Base-by-base conservation (phyloP, 30 jellyfish, hydroid and myxozoan genomes). In the Aurelia coerulea region DNA sequence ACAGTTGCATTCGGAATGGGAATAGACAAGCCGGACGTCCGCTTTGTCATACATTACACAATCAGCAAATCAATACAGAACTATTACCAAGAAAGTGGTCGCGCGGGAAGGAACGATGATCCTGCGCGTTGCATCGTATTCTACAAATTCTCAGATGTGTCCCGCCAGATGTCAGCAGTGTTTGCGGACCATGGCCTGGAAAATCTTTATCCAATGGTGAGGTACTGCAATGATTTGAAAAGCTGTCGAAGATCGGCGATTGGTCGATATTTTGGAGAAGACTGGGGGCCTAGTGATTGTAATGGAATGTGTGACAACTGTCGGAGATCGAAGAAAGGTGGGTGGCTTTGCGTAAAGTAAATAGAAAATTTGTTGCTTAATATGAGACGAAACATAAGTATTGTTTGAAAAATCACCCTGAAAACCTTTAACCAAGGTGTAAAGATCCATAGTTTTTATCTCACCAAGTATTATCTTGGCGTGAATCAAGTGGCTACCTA, bases 1-100 rank as follows among this genome's bases (percentile, higher is more conserved):
- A 94, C 99, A 11, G 62, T 86, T 10, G 97, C 97, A 2, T 94
- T 94, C 78, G 99, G 99, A 2, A 89, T 94, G 97, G 99, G 99
- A 53, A 94, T 94, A 62, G 97, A 94, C 89, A 94, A 94, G 76
- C 95, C 99, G 1, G 89, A 89, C 75, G 99, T 94, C 33, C 91
- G 96, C 1, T 94, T 94, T 66, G 97, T 94, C 66, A 94, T 94
- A 41, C 99, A 94, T 68, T 77, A 88, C 81, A 76, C 99, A 9
- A 83, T 89, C 31, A 94, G 99, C 89, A 89, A 85, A 78, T 94
- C 99, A 32, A 79, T 94, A 60, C 98, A 89, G 62, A 94, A 94
- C 54, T 94, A 80, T 83, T 94, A 94, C 90, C 99, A 94, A 84
- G 99, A 94, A 65, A 94, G 97, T 78, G 99, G 99, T 33, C 84